These are phyloP conservation scores for Oncopeltus fasciatus DNA, from an alignment of 1,140 invertebrate species.

Conservation along the genomic window DNA sequence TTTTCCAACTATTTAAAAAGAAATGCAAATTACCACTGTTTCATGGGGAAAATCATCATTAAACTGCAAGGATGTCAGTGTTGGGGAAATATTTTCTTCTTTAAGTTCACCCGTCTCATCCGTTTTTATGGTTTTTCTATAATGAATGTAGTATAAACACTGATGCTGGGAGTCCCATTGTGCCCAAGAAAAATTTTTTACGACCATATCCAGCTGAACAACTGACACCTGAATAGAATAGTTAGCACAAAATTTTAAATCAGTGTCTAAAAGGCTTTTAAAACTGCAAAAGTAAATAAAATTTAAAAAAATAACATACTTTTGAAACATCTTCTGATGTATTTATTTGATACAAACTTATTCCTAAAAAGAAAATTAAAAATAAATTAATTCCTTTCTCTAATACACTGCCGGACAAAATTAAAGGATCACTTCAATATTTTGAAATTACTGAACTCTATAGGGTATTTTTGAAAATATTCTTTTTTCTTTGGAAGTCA, in stretches of 20 bases:
- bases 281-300: constrained; percentile 23
- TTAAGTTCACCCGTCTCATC: constrained; percentile 44
- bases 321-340: neutral
- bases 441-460: too few species aligned
- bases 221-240: constrained; percentile 28
- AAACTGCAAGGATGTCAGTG: constrained; percentile 66
- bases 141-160: constrained; percentile 65
- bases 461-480: too few species aligned
- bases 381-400: constrained; percentile 1
- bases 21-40: constrained; percentile 68
- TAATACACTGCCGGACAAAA: too few species aligned
- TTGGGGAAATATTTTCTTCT: constrained; percentile 33
- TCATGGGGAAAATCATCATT: constrained; percentile 70
- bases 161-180: constrained; percentile 65
- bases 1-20: too few species aligned
- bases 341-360: constrained; percentile 24
- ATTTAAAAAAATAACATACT: constrained; percentile 14
- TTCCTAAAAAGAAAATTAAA: constrained; percentile 21
- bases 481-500: too few species aligned
- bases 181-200: constrained; percentile 61
- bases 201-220: constrained; percentile 35
- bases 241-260: constrained; percentile 26
- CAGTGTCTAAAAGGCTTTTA: constrained; percentile 26
- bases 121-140: constrained; percentile 46
- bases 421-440: too few species aligned